Conservation (phyloP, 37 sponge, comb jelly and placozoan species). For the Spongilla lacustris region DNA sequence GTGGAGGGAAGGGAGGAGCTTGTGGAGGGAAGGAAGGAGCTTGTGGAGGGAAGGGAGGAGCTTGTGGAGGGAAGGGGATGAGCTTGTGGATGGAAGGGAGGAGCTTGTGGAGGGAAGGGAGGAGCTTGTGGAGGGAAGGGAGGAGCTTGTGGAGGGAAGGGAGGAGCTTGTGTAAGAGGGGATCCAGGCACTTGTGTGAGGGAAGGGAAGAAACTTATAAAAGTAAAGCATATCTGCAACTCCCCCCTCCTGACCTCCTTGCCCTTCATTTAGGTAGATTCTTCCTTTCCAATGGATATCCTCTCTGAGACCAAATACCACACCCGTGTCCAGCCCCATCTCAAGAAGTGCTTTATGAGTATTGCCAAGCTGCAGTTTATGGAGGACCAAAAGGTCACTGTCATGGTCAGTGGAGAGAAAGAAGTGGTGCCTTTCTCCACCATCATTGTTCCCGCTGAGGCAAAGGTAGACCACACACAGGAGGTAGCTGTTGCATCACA, state of each 20-base stretch:
- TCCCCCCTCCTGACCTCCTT: neutral
- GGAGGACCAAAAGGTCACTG: slow-evolving; percentile 87
- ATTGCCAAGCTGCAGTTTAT: slow-evolving; percentile 93
- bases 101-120: too few relatives aligned
- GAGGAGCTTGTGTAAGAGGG: too few relatives aligned
- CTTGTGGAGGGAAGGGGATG: too few relatives aligned
- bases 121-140: too few relatives aligned
- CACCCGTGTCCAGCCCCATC: slow-evolving; percentile 92
- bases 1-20: too few relatives aligned
- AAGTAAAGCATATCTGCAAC: too few relatives aligned
- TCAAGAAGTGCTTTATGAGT: slow-evolving; percentile 97
- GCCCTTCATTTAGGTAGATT: slow-evolving; percentile 67
- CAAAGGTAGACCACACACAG: slow-evolving; percentile 63
- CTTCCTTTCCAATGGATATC: slow-evolving; percentile 96
- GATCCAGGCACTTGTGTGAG: too few relatives aligned
- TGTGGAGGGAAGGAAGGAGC: too few relatives aligned
- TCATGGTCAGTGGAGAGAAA: slow-evolving; percentile 95
- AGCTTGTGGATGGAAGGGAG: too few relatives aligned
- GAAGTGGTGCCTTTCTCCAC: slow-evolving; percentile 90
- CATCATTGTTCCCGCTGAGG: slow-evolving; percentile 90
- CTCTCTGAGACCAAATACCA: slow-evolving; percentile 96
- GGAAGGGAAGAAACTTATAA: too few relatives aligned
- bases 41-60: too few relatives aligned
- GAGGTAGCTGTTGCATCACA: neutral
- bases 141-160: too few relatives aligned